Percentiles rank a stretch among this genome's conserved stretches.
Evolutionary conservation across 2,888 invertebrate genomes (phyloP).

Genomic region (Morpho achilles): DNA sequence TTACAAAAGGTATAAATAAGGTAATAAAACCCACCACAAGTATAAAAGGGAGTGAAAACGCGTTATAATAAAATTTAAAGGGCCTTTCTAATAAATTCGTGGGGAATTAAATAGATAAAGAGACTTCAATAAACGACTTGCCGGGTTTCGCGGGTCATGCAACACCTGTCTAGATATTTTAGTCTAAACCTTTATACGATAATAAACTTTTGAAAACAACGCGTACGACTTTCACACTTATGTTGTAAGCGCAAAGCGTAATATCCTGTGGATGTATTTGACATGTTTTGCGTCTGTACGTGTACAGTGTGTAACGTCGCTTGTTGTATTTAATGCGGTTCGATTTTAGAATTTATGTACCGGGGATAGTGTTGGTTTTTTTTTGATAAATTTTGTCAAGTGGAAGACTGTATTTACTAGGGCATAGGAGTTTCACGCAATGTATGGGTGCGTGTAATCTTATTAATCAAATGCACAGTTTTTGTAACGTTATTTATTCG

Average conservation of each 20-base stretch:
- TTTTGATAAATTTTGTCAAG: background rate
- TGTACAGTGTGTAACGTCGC: constrained; percentile 7
- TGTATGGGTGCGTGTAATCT: constrained; percentile 31
- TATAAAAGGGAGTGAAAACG: no score
- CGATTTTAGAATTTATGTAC: background rate
- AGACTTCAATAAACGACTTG: constrained; percentile 30
- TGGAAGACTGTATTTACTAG: constrained; percentile 14
- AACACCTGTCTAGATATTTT: constrained; percentile 23
- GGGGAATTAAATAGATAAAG: constrained; percentile 30
- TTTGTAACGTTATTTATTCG: constrained; percentile 4
- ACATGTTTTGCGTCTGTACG: constrained; percentile 4
- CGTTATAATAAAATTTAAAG: constrained; percentile 15
- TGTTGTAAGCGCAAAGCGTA: background rate
- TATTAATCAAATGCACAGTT: constrained; percentile 30
- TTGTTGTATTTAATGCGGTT: no score
- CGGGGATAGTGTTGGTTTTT: background rate
- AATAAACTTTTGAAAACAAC: background rate
- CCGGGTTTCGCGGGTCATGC: constrained; percentile 30
- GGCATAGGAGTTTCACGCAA: constrained; percentile 30
- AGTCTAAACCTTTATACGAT: constrained; percentile 1
- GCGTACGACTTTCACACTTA: constrained; percentile 5
- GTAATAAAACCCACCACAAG: no score
- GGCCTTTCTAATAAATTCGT: constrained; percentile 25
- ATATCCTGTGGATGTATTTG: constrained; percentile 12
- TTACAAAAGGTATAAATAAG: no score